Evolutionary conservation across 2,888 invertebrate genomes (phyloP), one percentile per base, ranked within the genome.

Genomic region (Microplitis deprimator): DNA sequence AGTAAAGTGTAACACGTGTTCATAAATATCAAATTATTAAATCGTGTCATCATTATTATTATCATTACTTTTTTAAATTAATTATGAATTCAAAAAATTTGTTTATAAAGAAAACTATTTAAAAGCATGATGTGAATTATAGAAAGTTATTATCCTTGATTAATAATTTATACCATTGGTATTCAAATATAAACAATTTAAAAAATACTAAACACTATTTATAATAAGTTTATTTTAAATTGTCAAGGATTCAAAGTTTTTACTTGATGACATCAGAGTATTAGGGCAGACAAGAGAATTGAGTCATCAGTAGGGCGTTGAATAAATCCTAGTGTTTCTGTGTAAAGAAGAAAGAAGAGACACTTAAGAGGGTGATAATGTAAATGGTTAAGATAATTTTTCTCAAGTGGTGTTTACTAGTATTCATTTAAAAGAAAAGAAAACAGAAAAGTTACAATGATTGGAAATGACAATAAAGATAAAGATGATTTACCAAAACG

Each of bases 401-500:
- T 50, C 13, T 13, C 8, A 50, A 50, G 50, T 50, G 1, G 50
- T 13, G 13, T 50, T 50, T 50, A 13, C 50, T 50, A 13, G 50
- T 50, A 50, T 13, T 50, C 13, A 50, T 13, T 50, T 50, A 50
- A 8, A 10, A 50, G 8, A 50, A 3, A 50, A 50, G 50, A 13
- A 50, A 50, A 50, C 3, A 13, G 2, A 0, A 50, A 50, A 50
- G 81, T 73, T 50, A 77, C 73, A 70, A 77, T 70, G 68, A 77
- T 77, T 73, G 29, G 62, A 39, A 68, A n/a, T 17, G 73, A 64
- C 6, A 78, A 69, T 68, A 59, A 68, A 50, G 38, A 20, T 41
- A 41, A 62, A 61, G 88, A 87, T 68, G 88, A 87, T 38, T 86
- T 88, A 67, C 89, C 89, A 40, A 89, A 89, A 81, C 81, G 95